phyloP scores from a whole-genome alignment of 2,797 vertebrate genomes.

The Anisognathus igniventris region DNA sequence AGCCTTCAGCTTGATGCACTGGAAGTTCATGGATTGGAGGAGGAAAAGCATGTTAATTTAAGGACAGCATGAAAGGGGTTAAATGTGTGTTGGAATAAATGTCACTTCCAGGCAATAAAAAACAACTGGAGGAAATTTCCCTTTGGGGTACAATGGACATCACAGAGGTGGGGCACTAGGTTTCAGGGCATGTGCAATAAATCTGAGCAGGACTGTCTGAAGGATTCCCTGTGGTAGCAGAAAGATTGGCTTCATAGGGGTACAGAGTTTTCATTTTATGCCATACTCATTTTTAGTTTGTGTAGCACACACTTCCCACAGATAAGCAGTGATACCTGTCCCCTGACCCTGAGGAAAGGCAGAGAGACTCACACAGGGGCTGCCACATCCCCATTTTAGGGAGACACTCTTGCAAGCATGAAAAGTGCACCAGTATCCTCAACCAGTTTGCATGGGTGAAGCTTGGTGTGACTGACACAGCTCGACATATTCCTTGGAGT shows the following conservation, averaged over 20 bases:
- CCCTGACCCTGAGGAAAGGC: background rate
- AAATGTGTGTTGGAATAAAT: background rate
- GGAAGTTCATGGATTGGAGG: background rate
- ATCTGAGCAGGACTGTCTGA: background rate
- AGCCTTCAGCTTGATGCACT: background rate
- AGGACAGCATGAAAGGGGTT: background rate
- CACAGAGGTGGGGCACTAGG: background rate
- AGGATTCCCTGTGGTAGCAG: background rate
- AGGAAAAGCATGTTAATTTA: background rate
- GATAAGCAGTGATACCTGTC: no score
- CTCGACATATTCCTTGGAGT: background rate
- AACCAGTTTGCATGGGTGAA: accelerated
- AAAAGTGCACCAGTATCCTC: background rate
- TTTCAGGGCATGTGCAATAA: background rate
- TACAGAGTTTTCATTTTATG: background rate
- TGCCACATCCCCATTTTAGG: background rate
- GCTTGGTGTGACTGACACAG: background rate
- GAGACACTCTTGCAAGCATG: background rate
- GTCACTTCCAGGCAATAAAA: background rate
- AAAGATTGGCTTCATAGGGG: accelerated
- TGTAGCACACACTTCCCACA: no score
- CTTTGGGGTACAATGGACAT: background rate
- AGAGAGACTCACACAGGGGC: accelerated
- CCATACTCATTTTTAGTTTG: background rate
- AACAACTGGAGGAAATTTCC: background rate